Base-by-base conservation (phyloP, 2,797 vertebrate species). In the Rhynchonycteris naso region DNA sequence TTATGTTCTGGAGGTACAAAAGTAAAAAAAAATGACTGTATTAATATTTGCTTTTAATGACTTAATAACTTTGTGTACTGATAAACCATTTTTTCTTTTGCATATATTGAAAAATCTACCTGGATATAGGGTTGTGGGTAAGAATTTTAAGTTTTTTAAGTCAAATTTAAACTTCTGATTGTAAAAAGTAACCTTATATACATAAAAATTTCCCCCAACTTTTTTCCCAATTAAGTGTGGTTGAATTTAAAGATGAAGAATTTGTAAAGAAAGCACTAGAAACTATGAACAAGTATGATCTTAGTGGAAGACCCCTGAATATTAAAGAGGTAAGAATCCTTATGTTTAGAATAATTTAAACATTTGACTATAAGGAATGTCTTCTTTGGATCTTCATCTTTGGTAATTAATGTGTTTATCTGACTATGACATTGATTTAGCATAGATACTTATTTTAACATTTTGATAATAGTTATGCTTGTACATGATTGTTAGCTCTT, bases 171-270 rank as follows among this genome's bases (percentile, higher is more conserved):
- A 95, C 76, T 96, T 95, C 21, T 80, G 19, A 78, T 91, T 95
- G 28, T 52, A 89, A 92, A 91, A 91, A 92, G 71, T 87, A 83
- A 65, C 68, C 81, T 82, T 91, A 96, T 43, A 86, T 95, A 75
- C 85, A 97, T 98, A 98, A 98, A 97, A 87, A 71, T 96, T 96
- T 79, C 38, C 59, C 88, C 81, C 97, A 26, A 95, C 94, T 97
- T 98, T 90, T 88, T 95, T 97, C 79, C 90, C 43, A 71, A 74
- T 96, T 83, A 98, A 99, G 99, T 98, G 99, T 99, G 98, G 99
- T 99, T 97, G 99, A 99, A 98, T 99, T 99, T 98, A 99, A 99
- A 99, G 99, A 99, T 98, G 99, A 99, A 98, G 99, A 99, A 97
- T 99, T 99, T 99, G 99, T 99, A 96, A 99, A 99, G 98, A 99